Evolutionary conservation across 2,888 invertebrate genomes (phyloP).

Genomic region (Parthenolecanium corni): DNA sequence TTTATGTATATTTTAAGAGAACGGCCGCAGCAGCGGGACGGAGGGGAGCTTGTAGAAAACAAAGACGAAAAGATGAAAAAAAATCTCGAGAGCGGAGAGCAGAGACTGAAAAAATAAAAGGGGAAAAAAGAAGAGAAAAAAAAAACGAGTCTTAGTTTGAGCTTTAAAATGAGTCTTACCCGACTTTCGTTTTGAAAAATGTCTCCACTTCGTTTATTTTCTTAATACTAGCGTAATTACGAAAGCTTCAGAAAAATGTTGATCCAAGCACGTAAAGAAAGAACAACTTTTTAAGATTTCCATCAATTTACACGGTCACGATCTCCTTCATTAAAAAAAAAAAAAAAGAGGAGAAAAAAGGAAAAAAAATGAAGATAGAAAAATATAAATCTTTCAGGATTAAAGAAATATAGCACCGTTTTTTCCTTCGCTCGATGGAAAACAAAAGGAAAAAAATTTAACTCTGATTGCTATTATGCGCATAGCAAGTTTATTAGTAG

Average conservation of each 20-base stretch:
- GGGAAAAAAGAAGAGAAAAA: constrained; percentile 1
- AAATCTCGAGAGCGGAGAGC: not conserved
- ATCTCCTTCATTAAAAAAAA: constrained; percentile 25
- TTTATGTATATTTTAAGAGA: not conserved
- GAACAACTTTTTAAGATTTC: constrained; percentile 28
- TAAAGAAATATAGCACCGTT: constrained; percentile 7
- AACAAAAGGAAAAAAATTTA: not conserved
- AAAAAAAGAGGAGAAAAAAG: constrained; percentile 14
- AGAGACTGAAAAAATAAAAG: not conserved
- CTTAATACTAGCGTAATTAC: constrained; percentile 28
- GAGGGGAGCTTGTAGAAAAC: too few relatives aligned
- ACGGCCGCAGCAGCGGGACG: not conserved
- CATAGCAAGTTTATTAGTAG: too few relatives aligned
- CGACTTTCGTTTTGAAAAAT: constrained; percentile 28
- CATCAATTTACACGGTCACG: constrained; percentile 29
- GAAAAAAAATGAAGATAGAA: constrained; percentile 5
- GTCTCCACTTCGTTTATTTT: constrained; percentile 29
- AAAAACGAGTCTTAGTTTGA: constrained; percentile 19
- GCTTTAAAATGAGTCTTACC: constrained; percentile 21
- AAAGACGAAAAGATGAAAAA: too few relatives aligned
- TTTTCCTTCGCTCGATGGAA: not conserved
- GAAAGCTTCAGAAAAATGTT: constrained; percentile 28
- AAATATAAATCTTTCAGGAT: constrained; percentile 27
- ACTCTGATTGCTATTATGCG: not conserved
- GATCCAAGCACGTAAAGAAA: constrained; percentile 29